These are phyloP conservation scores for Lacerta bilineata DNA, from an alignment of 2,797 vertebrate species.

Conservation along the genomic window DNA sequence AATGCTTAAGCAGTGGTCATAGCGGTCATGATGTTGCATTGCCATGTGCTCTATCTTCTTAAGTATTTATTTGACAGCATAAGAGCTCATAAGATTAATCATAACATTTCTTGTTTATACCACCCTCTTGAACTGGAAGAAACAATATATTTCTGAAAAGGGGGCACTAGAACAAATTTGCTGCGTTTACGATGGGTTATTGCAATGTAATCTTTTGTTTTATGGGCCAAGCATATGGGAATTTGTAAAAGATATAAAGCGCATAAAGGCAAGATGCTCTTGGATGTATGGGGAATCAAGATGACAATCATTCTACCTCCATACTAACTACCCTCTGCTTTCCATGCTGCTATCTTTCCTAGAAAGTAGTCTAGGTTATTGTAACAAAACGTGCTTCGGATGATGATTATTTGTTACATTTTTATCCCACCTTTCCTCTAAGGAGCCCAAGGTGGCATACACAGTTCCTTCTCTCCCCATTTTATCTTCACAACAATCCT, in stretches of 20 bases:
- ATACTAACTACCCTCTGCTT: neutral
- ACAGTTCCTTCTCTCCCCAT: too few relatives aligned
- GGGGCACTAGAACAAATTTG: too few relatives aligned
- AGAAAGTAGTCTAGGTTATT: neutral
- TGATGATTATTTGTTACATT: too few relatives aligned
- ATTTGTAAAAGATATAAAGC: neutral
- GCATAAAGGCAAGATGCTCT: neutral
- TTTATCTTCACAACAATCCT: too few relatives aligned
- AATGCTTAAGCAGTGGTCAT: neutral
- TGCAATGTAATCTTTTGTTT: neutral
- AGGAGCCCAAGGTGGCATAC: too few relatives aligned
- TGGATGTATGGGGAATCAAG: neutral
- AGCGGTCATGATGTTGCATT: neutral
- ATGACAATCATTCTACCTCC: neutral
- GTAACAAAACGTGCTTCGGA: neutral
- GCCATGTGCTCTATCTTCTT: neutral
- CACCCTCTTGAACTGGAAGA: neutral
- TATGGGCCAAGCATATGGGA: neutral
- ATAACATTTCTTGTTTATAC: constrained; percentile 2
- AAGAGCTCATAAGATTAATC: neutral
- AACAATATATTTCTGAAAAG: neutral
- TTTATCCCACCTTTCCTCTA: too few relatives aligned
- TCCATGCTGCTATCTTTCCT: neutral
- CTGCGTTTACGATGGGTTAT: neutral
- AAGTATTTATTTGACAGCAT: neutral